Conservation (phyloP, 2,888 invertebrate genomes). For the Geophilus truncorum region DNA sequence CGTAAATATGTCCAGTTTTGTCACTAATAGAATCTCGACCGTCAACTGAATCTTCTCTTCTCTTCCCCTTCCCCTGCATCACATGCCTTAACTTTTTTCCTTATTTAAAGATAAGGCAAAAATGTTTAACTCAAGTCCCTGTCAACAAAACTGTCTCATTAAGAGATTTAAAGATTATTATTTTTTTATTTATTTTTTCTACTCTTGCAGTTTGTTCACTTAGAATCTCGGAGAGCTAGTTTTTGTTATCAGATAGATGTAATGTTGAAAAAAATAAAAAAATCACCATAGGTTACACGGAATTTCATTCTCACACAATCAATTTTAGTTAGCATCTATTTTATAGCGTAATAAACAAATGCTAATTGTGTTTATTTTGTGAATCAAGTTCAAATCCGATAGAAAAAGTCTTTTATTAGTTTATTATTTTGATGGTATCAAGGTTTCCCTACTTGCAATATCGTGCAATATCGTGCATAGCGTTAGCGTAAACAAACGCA, state of each 20-base stretch:
- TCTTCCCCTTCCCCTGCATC: neutral
- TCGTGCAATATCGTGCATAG: too few species aligned
- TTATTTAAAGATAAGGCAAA: neutral
- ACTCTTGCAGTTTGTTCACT: neutral
- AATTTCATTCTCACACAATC: too few species aligned
- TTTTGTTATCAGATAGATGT: neutral
- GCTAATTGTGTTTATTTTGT: neutral
- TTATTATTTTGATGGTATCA: neutral
- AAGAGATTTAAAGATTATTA: neutral
- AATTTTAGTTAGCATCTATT: neutral
- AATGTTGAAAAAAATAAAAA: neutral
- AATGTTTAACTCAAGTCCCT: conserved; percentile 10
- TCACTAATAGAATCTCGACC: neutral
- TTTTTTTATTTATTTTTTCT: neutral
- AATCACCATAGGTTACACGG: too few species aligned
- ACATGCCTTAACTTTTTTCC: neutral
- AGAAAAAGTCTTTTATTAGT: too few species aligned
- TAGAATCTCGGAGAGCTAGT: neutral
- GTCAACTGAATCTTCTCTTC: neutral
- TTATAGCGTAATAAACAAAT: neutral
- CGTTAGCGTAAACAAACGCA: too few species aligned
- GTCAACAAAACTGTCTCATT: conserved; percentile 4
- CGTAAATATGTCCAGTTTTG: neutral
- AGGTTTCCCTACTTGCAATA: neutral
- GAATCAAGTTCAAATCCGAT: neutral